Base-by-base conservation (phyloP, 2,888 invertebrate genomes). In the Steinernema hermaphroditum region DNA sequence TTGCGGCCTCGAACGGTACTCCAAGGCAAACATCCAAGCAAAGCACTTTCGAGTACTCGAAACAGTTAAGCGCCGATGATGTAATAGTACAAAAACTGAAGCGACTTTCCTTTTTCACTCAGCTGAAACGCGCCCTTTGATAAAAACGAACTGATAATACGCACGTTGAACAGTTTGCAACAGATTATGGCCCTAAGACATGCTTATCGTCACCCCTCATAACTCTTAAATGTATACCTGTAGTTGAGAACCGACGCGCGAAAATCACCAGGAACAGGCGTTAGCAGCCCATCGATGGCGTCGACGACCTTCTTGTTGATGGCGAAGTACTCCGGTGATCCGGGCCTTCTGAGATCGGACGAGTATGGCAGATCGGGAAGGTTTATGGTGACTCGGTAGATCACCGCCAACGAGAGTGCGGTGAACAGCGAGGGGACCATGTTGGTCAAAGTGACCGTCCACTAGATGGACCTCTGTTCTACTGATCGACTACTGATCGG, bases 331-430 rank as follows among this genome's bases (percentile, higher is more conserved):
- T 82, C 82, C 14, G 76, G 75, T 2, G 78, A 78, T 22, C 78
- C 78, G 22, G 76, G 74, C 54, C 77, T 73, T 12, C 80, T 74
- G 37, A 85, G 76, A 46, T 80, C 78, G n/a, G 76, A 37, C 8
- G 84, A 83, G 73, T 83, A 85, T 46, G 85, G 84, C 57, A 84
- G 74, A 68, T 85, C 81, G 44, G 85, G 84, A 24, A 85, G 78
- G 75, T 85, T 85, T 69, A 85, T 71, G 37, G 83, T 80, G 62
- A 85, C 68, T 32, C 83, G 82, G 73, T 84, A 84, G 72, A 84
- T 74, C 72, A 82, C 77, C 68, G 82, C 74, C 27, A 83, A 27
- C 27, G 2, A 16, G 6, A 54, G 54, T 2, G 54, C 54, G 22
- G 54, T 54, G 54, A 54, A 27, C 54, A 54, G 54, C 27, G 54